Base-by-base conservation (phyloP, 2,888 invertebrate genomes). In the Pterostichus madidus region DNA sequence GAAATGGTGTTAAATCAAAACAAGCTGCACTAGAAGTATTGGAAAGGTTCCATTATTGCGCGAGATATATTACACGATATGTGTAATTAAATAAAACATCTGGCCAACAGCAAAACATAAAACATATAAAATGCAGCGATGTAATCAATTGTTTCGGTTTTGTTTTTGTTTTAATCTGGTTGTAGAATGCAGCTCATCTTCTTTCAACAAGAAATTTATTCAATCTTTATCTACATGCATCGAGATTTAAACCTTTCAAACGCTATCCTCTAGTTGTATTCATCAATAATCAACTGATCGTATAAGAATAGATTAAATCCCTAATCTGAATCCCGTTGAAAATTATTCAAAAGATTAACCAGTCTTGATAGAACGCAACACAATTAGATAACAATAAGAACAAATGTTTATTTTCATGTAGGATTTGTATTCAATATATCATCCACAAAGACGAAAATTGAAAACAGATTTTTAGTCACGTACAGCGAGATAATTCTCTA, bases 401-500 rank as follows among this genome's bases (percentile, higher is more conserved):
- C 80, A 80, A 79, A 73, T 73, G 53, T 53, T 71, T 52, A 32
- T 71, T 46, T 53, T 73, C 71, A 56, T n/a, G 39, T 39, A 46
- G 10, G 64, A 13, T 64, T 64, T 39, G n/a, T 35, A 64, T 35
- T 71, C 71, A 71, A 80, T 53, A 17, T 11, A 71, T 80, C 80
- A 56, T 79, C 44, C 10, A 35, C 0, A 31, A 31, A 35, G 71
- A 80, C 59, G 59, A 59, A 75, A 81, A 49, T 75, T 53, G 46
- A 75, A 81, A 73, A 73, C 80, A 32, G 71, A 44, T 81, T 75
- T 81, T 61, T 31, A 75, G 81, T 75, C 75, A 81, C 81, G 80
- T 73, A 81, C 56, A 35, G 61, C 8, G 35, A 56, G n/a, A 68
- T 73, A 56, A 80, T 73, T 53, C 39, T 68, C 75, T 61, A 49